These are phyloP conservation scores for Pantherophis alleghaniensis DNA, from an alignment of 2,797 vertebrate species.

Conservation along the genomic window DNA sequence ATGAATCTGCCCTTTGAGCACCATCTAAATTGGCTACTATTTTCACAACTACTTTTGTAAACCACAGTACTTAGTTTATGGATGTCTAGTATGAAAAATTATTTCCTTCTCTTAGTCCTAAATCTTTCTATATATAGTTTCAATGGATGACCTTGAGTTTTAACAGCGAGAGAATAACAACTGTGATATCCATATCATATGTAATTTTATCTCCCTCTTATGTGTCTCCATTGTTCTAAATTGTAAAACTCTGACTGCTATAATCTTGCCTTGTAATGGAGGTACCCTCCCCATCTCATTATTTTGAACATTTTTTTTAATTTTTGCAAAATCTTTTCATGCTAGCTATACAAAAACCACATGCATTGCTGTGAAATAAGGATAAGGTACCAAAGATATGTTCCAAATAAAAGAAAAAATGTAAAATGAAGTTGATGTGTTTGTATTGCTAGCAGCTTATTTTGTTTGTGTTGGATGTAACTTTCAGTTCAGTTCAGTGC, in stretches of 20 bases:
- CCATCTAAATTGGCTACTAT: background rate
- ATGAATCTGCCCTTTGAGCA: background rate
- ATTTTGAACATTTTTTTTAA: background rate
- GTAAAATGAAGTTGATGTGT: background rate
- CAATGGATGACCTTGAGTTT: background rate
- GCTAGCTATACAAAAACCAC: background rate
- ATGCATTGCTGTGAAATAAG: background rate
- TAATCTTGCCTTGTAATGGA: background rate
- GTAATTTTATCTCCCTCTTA: background rate
- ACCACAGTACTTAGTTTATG: background rate
- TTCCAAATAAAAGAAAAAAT: background rate
- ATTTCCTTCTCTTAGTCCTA: background rate
- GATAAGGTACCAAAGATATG: background rate
- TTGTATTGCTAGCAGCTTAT: background rate
- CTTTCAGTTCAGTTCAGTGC: background rate
- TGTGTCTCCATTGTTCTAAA: background rate
- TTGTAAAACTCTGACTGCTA: background rate
- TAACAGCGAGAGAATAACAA: background rate
- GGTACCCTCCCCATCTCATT: background rate
- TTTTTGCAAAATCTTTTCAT: background rate
- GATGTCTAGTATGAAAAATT: background rate
- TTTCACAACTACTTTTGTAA: background rate
- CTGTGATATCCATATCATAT: background rate
- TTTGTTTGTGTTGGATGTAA: background rate
- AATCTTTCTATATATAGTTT: background rate